A percentile compares a stretch with the other conserved stretches of the same genome.
phyloP scores from a whole-genome alignment of 2,797 vertebrate genomes.

The Halcyon smyrnensis region DNA sequence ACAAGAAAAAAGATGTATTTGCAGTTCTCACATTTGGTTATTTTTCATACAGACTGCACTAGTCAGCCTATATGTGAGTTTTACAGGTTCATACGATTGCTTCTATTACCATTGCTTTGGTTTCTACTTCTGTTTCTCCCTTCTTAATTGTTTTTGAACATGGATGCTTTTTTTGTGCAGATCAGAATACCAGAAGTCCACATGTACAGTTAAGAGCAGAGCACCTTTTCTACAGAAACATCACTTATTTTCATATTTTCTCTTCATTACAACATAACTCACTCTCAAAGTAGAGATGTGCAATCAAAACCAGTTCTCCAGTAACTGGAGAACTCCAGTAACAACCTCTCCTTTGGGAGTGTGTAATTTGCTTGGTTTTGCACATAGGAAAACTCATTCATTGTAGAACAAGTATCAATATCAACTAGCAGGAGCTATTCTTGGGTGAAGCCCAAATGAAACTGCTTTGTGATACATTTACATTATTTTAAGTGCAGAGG shows the following conservation, averaged over 20 bases:
- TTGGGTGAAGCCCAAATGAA: neutral
- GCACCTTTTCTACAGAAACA: neutral
- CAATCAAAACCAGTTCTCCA: neutral
- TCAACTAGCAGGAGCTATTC: neutral
- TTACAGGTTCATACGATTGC: neutral
- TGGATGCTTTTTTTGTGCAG: neutral
- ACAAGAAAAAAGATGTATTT: neutral
- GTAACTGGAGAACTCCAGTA: no score
- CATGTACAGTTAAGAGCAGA: neutral
- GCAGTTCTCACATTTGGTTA: neutral
- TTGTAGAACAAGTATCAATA: neutral
- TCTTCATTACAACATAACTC: neutral
- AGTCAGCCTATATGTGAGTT: neutral
- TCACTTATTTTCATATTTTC: neutral
- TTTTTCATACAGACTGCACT: neutral
- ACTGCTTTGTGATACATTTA: neutral
- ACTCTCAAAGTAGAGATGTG: neutral
- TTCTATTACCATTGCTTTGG: neutral
- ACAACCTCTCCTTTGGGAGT: neutral
- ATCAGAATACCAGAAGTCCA: neutral
- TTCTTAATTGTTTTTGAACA: neutral
- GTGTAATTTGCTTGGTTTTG: neutral
- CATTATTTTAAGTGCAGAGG: neutral
- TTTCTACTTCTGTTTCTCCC: neutral
- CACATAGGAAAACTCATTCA: neutral